Conservation (phyloP, 23 tunicate species). For the Oikopleura vanhoeffeni region DNA sequence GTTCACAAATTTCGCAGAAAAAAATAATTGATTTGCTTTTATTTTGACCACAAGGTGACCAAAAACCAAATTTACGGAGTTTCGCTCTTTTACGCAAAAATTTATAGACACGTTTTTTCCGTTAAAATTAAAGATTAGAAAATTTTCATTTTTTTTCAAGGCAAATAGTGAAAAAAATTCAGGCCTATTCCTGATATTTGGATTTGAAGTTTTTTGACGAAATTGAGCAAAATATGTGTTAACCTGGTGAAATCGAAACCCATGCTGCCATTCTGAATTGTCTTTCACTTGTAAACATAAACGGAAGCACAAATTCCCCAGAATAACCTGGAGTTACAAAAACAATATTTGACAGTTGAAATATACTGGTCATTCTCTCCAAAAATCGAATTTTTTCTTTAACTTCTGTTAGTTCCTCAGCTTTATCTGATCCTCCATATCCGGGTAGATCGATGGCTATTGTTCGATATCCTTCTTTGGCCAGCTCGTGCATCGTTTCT, state of each 20-base stretch:
- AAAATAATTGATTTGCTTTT: too few species aligned
- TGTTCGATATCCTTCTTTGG: background rate
- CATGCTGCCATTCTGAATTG: background rate
- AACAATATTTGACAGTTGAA: background rate
- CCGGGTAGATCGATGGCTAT: slow-evolving; percentile 3
- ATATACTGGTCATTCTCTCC: background rate
- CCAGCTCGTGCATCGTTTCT: background rate
- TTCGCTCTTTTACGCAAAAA: too few species aligned
- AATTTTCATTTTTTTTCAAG: too few species aligned
- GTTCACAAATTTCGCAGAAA: too few species aligned
- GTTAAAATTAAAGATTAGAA: too few species aligned
- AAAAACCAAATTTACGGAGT: too few species aligned
- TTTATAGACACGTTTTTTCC: too few species aligned
- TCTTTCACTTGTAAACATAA: background rate
- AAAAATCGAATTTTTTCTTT: background rate
- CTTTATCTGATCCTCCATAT: slow-evolving; percentile 10
- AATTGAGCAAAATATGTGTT: too few species aligned
- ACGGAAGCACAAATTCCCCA: background rate
- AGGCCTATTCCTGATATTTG: too few species aligned
- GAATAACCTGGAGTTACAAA: background rate
- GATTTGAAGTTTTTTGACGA: too few species aligned
- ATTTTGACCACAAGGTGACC: too few species aligned
- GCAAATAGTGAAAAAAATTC: too few species aligned
- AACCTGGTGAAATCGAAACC: slow-evolving; percentile 10
- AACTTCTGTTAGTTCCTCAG: background rate